Base-by-base conservation (phyloP, 2,113 vertebrate genomes). In the Genyomyrus donnyi region DNA sequence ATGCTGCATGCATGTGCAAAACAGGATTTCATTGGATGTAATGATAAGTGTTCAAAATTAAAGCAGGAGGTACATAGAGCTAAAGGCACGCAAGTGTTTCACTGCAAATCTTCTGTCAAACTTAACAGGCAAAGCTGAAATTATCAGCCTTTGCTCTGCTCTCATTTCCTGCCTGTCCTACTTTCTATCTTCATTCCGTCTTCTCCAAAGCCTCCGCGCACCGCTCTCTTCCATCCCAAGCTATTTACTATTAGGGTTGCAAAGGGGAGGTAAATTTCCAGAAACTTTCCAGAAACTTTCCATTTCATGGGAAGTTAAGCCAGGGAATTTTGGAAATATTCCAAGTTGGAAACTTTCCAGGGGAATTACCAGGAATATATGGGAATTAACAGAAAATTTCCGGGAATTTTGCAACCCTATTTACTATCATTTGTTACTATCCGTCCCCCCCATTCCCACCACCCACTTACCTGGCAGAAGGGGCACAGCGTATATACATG, bases 401-500 rank as follows among this genome's bases (percentile, higher is more conserved):
- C n/a, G n/a, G n/a, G n/a, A n/a, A n/a, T n/a, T n/a, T n/a, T n/a
- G n/a, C n/a, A n/a, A n/a, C n/a, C n/a, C 8, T 48, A 85, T 39
- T 85, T 42, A 46, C 83, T 4, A 85, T 85, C n/a, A n/a, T n/a
- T n/a, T 48, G 39, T 24, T 46, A 46, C 24, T 10, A 48, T 46
- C 83, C 7, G 6, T 11, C 42, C 80, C 35, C 35, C 9, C 77
- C 15, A 39, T 9, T 83, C 77, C 86, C 86, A 19, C 50, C 27
- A 27, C 49, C 86, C 74, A 89, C 92, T 93, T 91, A 99, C 98
- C 98, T 99, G 91, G 98, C 98, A 0, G 96, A 96, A 0, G 98
- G 98, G 83, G 96, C 97, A 21, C 98, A 99, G 91, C 98, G 97
- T 92, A 99, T 98, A 9, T 98, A 99, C 98, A 99, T 99, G 94